Evolutionary conservation across 2,113 vertebrate genomes (phyloP), one percentile per base, ranked within the genome.

Genomic region (Cyanocitta stelleri): DNA sequence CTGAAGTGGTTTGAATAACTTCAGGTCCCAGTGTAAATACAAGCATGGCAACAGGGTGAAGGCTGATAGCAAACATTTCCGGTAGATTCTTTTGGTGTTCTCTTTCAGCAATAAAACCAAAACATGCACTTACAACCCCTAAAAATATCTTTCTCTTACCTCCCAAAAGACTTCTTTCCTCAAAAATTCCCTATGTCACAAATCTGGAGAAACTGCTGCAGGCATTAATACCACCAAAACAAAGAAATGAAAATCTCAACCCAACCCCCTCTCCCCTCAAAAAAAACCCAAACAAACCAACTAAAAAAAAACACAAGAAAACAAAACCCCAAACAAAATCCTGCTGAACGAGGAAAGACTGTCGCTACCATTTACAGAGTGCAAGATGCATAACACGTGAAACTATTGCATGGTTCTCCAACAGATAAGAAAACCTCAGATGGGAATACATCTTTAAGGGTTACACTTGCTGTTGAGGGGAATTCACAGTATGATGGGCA

Each of bases 401-500:
- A 89, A 81, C 29, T 88, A 58, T 16, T 77, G 27, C 49, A 85
- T 13, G 1, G 44, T 85, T 96, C 51, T 86, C 56, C 59, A 88
- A 46, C 27, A 75, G 43, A 12, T 49, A 80, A 90, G 78, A 77
- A 94, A 87, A 72, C 21, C 12, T 88, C 43, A 80, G 49, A 55
- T 68, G 44, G 78, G 68, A 96, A 91, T 89, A 67, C 30, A 4
- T 56, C 37, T 91, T 76, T 80, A 94, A 94, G 54, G 51, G 82
- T 68, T 95, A 59, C 90, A 81, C 32, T 95, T 97, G 43, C 75
- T 95, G 54, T 55, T 23, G 13, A 51, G 10, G 12, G 19, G 69
- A 97, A 96, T 95, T 96, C 85, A 94, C 67, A 77, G 7, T 74
- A 51, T 43, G 56, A 68, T 68, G 92, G 56, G 52, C 71, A 85